A percentile compares a stretch with the other conserved stretches of the same genome.
Conservation (phyloP, 2,888 invertebrate genomes). For the Glyphotaelius pellucidus region DNA sequence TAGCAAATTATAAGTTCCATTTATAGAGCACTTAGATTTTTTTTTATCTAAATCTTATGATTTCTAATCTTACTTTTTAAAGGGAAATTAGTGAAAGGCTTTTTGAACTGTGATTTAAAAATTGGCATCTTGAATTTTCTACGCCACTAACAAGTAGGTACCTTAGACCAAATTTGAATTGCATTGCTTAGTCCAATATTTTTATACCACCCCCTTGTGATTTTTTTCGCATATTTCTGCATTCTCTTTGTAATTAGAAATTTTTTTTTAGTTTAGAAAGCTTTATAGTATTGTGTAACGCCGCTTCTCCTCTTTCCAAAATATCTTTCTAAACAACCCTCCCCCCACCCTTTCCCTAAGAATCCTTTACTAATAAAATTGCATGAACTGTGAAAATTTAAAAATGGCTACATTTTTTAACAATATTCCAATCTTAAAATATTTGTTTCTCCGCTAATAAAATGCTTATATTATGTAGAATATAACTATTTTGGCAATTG, state of each 20-base stretch:
- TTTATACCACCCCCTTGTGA: background rate
- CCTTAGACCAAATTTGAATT: background rate
- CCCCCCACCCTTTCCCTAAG: background rate
- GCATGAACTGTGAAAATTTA: background rate
- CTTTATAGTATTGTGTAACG: background rate
- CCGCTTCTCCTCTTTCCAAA: background rate
- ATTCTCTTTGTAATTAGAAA: background rate
- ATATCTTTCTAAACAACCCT: background rate
- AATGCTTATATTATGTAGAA: background rate
- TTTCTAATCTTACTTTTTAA: no score
- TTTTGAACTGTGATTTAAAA: no score
- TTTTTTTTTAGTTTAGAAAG: background rate
- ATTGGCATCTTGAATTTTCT: no score
- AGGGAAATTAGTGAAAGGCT: no score
- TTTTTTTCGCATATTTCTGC: background rate
- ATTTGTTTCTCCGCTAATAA: background rate
- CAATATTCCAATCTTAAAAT: background rate
- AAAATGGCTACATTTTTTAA: background rate
- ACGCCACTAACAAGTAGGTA: background rate
- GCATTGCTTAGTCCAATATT: background rate
- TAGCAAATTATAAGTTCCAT: no score
- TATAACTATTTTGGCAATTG: background rate
- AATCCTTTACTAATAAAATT: slow-evolving; percentile 22
- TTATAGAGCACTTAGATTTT: no score
- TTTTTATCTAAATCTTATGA: no score